Evolutionary conservation across 2,113 vertebrate genomes (phyloP).

Genomic region (Dicerorhinus sumatrensis): DNA sequence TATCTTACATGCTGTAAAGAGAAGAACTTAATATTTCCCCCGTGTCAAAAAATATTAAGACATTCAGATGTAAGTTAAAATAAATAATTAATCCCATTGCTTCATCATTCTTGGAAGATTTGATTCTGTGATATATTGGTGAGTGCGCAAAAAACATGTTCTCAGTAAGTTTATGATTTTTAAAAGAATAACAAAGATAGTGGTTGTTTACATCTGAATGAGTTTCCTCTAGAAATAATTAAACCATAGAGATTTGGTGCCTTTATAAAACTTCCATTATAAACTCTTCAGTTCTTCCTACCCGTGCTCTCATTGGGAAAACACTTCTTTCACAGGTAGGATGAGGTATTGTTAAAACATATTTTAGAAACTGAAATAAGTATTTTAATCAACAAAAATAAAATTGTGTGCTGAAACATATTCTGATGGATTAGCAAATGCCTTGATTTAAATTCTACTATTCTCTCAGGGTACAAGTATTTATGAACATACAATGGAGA

Average conservation of each 20-base stretch:
- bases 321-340: constrained; percentile 1
- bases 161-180: neutral
- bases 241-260: neutral
- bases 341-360: neutral
- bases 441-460: too few species aligned
- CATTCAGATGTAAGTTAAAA: neutral
- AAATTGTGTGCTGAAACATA: too few species aligned
- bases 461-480: too few species aligned
- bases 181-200: neutral
- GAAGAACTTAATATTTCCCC: neutral
- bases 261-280: neutral
- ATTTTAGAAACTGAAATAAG: neutral
- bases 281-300: neutral
- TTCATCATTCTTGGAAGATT: neutral
- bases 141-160: neutral
- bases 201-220: neutral
- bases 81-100: neutral
- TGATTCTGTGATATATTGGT: neutral
- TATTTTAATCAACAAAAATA: neutral
- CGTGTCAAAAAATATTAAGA: neutral
- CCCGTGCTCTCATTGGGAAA: neutral
- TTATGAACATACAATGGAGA: neutral
- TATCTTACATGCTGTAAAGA: neutral
- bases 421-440: too few species aligned
- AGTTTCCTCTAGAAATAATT: constrained; percentile 5